Conservation (phyloP, 2,888 invertebrate species). For the Smittia aterrima region DNA sequence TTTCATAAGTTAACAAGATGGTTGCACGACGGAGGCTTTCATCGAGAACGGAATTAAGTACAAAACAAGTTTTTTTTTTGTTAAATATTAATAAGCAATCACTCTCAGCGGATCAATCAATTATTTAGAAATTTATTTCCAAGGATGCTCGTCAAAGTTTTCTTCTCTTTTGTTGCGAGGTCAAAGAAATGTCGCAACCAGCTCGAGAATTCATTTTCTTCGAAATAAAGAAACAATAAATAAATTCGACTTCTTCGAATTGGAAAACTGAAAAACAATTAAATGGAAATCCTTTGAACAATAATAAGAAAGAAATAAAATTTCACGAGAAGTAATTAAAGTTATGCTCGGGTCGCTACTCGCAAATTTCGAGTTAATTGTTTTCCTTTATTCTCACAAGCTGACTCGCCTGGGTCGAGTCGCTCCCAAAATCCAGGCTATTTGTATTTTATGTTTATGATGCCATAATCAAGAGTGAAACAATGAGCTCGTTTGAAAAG, state of each 20-base stretch:
- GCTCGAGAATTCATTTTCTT: not conserved
- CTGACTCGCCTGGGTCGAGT: not conserved
- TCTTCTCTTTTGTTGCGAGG: no score
- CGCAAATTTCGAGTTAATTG: not conserved
- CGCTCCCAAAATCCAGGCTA: not conserved
- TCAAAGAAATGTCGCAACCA: not conserved
- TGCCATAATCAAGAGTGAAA: constrained; percentile 25
- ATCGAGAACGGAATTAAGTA: no score
- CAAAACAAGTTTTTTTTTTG: no score
- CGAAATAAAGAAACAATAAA: not conserved
- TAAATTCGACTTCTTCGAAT: not conserved
- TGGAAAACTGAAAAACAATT: not conserved
- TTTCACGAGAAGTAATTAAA: not conserved
- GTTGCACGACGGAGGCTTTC: no score
- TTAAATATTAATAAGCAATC: no score
- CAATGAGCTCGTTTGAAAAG: constrained; percentile 28
- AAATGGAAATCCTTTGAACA: constrained; percentile 21
- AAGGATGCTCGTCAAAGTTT: no score
- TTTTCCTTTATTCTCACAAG: not conserved
- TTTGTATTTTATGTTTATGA: constrained; percentile 19
- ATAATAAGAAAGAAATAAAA: constrained; percentile 27
- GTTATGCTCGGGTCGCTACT: not conserved
- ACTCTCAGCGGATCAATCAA: no score
- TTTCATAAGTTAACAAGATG: not conserved
- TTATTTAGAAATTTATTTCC: no score